phyloP scores from a whole-genome alignment of 2,113 vertebrate species.

The Chiloscyllium plagiosum region DNA sequence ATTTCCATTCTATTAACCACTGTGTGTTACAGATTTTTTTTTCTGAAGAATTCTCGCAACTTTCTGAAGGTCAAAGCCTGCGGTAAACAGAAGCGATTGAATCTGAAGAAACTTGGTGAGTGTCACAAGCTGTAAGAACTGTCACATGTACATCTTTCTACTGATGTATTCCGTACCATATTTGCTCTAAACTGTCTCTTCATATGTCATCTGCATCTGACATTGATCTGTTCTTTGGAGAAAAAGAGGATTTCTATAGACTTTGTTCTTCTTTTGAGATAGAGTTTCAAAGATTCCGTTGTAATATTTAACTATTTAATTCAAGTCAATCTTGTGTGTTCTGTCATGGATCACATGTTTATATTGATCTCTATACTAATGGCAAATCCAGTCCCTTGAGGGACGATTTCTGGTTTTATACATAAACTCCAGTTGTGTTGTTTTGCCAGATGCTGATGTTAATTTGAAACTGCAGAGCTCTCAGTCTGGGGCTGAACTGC shows the following conservation, averaged over 20 bases:
- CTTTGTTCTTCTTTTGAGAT: background rate
- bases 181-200: background rate
- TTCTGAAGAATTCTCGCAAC: background rate
- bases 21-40: background rate
- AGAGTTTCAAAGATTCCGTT: background rate
- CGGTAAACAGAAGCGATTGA: background rate
- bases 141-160: background rate
- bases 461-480: background rate
- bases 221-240: background rate
- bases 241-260: background rate
- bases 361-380: background rate
- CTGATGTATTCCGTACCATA: background rate
- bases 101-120: constrained; percentile 7
- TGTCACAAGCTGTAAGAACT: background rate
- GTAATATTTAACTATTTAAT: background rate
- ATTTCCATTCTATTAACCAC: constrained; percentile 11
- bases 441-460: background rate
- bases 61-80: constrained; percentile 14
- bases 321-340: background rate
- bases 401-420: background rate
- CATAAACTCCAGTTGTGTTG: background rate
- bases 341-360: background rate
- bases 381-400: background rate
- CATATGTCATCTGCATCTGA: background rate
- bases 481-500: background rate